Conservation (phyloP, 1,140 invertebrate genomes). For the Gonioctena quinquepunctata region DNA sequence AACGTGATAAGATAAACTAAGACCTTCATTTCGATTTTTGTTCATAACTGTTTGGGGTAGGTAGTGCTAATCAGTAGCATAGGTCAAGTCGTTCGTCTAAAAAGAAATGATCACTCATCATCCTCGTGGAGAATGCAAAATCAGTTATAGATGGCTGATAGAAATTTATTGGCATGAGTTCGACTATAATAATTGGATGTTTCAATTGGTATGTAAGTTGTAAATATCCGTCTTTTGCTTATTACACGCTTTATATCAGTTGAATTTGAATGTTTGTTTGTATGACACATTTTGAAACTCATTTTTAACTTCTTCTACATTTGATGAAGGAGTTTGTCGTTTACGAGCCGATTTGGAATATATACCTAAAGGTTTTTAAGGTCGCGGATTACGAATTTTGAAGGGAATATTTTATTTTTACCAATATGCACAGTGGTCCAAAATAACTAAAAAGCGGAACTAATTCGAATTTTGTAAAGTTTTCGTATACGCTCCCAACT, state of each 20-base stretch:
- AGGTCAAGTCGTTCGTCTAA: not conserved
- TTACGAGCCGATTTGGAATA: no score
- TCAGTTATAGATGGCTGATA: not conserved
- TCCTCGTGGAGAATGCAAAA: not conserved
- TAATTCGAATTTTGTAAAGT: no score
- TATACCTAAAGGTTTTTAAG: no score
- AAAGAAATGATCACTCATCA: not conserved
- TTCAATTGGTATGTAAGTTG: not conserved
- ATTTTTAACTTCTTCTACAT: not conserved
- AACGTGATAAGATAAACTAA: no score
- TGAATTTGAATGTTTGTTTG: not conserved
- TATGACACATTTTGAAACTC: not conserved
- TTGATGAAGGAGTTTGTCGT: no score
- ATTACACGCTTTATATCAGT: not conserved
- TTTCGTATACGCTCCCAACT: no score
- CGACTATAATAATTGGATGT: not conserved
- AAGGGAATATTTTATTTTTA: no score
- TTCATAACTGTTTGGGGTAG: not conserved
- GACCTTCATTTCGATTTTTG: no score
- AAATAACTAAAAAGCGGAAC: no score
- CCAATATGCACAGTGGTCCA: no score
- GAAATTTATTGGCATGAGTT: not conserved
- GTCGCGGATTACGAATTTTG: no score
- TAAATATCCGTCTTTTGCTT: no score
- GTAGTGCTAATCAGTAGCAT: not conserved